phyloP scores from a whole-genome alignment of 2,797 vertebrate genomes.

The Melanotaenia trifasciata region DNA sequence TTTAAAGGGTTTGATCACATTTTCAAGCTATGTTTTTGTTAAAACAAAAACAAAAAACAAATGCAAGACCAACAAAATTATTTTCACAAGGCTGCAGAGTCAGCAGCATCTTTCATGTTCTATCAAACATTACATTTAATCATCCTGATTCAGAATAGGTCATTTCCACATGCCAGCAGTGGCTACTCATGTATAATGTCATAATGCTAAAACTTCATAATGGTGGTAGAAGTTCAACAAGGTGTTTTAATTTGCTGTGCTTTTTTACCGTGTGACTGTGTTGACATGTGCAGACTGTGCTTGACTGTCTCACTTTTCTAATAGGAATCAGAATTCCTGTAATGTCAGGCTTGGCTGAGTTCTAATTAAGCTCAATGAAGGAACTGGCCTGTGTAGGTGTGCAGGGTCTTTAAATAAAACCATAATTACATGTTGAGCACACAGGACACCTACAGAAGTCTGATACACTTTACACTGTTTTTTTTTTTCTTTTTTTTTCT shows the following conservation, averaged over 20 bases:
- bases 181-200: too few species aligned
- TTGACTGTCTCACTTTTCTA: background rate
- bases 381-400: background rate
- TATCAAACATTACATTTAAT: too few species aligned
- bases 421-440: background rate
- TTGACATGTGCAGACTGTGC: background rate
- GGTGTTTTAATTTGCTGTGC: background rate
- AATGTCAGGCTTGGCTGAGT: background rate
- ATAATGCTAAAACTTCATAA: too few species aligned
- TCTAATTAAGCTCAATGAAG: conserved; percentile 9
- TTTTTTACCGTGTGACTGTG: background rate
- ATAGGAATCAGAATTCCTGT: background rate
- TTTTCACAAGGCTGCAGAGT: too few species aligned
- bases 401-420: background rate
- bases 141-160: too few species aligned
- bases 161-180: too few species aligned
- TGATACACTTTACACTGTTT: background rate
- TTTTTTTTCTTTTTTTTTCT: conserved; percentile 1
- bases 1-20: too few species aligned
- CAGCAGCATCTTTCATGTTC: too few species aligned
- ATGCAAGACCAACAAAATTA: too few species aligned
- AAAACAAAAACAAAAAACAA: too few species aligned
- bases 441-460: background rate
- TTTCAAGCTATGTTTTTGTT: too few species aligned
- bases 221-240: too few species aligned